Conservation (phyloP, 64 coral and sea anemone genomes). For the Montipora cactus region DNA sequence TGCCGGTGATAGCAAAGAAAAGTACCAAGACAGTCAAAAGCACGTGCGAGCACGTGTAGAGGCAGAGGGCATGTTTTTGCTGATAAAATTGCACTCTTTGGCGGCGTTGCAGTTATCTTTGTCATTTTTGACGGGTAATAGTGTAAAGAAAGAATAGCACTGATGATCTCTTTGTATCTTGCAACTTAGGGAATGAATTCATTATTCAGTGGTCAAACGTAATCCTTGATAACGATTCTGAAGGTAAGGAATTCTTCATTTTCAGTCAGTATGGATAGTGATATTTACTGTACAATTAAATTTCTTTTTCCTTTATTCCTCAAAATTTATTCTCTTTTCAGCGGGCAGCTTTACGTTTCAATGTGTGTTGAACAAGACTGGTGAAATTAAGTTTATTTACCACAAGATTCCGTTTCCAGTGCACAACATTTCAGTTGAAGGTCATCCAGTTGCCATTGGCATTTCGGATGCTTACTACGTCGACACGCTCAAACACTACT, state of each 20-base stretch:
- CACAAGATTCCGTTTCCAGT: constrained; percentile 46
- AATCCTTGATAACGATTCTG: constrained; percentile 6
- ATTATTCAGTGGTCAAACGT: constrained; percentile 31
- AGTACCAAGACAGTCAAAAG: no score
- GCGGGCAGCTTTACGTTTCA: constrained; percentile 40
- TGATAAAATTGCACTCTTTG: no score
- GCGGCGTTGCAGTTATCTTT: no score
- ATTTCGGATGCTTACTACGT: constrained; percentile 50
- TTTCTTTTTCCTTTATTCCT: not conserved
- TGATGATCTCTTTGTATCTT: not conserved
- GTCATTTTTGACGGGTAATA: no score
- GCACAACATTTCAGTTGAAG: not conserved
- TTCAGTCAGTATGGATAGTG: no score
- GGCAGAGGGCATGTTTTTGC: no score
- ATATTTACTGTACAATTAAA: no score
- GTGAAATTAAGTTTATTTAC: constrained; percentile 27
- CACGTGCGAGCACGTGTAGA: no score
- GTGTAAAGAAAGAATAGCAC: no score
- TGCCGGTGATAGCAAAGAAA: no score
- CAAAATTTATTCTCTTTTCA: not conserved
- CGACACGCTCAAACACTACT: constrained; percentile 40
- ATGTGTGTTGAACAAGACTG: constrained; percentile 26
- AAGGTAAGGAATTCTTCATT: not conserved
- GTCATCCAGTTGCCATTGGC: constrained; percentile 2
- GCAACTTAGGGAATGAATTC: not conserved